Conservation (phyloP, 30 jellyfish, hydroid and myxozoan genomes). For the Phacellophora camtschatica region DNA sequence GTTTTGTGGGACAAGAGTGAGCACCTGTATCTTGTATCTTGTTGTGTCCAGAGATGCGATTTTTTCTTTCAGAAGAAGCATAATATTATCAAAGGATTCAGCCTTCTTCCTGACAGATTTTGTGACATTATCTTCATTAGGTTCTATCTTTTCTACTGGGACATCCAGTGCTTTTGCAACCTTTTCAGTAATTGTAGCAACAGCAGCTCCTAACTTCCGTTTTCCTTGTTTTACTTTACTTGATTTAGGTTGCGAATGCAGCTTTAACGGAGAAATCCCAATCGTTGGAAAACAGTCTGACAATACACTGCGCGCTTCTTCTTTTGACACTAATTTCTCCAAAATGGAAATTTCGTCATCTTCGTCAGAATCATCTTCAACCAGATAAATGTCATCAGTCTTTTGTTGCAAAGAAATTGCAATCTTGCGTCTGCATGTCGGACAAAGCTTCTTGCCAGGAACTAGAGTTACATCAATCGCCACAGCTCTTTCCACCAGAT, state of each 20-base stretch:
- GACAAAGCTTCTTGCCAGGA: background rate
- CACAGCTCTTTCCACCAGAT: background rate
- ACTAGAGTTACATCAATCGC: background rate
- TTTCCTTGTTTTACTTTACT: background rate
- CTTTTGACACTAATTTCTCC: background rate
- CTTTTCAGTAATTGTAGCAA: background rate
- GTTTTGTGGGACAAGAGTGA: constrained; percentile 16
- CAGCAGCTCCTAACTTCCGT: background rate
- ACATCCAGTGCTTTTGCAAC: background rate
- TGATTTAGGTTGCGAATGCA: background rate
- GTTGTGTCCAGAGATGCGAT: background rate
- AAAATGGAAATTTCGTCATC: background rate
- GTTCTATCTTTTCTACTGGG: background rate
- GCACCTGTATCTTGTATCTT: constrained; percentile 8
- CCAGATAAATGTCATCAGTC: background rate
- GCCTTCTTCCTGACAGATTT: background rate
- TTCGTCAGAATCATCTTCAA: background rate
- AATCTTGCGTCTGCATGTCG: background rate
- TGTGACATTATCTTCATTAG: background rate
- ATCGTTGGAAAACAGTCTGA: background rate
- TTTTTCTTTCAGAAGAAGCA: background rate
- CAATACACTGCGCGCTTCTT: background rate
- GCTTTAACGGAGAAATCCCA: background rate
- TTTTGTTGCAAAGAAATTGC: background rate
- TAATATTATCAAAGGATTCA: background rate